These are phyloP conservation scores for Radopholus similis DNA, from an alignment of 1,140 invertebrate genomes.

Conservation along the genomic window DNA sequence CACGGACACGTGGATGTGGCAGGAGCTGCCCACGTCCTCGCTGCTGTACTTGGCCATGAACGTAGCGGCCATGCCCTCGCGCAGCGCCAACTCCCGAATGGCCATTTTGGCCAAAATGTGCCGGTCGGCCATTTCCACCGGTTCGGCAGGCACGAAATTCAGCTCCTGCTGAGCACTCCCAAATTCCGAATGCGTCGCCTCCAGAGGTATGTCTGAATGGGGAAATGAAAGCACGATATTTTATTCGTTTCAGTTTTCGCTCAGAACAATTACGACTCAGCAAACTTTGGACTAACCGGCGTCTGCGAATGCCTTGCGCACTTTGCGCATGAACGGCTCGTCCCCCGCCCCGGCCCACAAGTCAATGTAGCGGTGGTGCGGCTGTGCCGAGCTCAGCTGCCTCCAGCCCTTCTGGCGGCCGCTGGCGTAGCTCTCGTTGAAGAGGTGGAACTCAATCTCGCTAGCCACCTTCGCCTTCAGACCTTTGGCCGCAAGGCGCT, in stretches of 20 bases:
- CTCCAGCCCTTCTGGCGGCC: conserved; percentile 1
- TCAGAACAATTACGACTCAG: too few relatives aligned
- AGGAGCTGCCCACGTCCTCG: not conserved
- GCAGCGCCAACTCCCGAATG: conserved; percentile 9
- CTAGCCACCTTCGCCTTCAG: not conserved
- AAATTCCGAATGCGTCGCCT: conserved; percentile 10
- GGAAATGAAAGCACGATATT: not conserved
- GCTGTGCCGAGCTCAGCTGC: not conserved
- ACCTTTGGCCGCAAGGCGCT: not conserved
- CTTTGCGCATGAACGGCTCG: conserved; percentile 8
- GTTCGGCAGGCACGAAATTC: conserved; percentile 10
- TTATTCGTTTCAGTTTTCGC: not conserved
- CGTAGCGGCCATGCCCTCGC: conserved; percentile 1
- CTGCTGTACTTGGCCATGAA: conserved; percentile 4
- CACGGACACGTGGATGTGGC: conserved; percentile 20
- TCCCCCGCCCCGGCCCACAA: not conserved
- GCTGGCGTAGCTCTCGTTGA: conserved; percentile 4
- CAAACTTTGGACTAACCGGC: not conserved
- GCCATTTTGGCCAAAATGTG: conserved; percentile 4
- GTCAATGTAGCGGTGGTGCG: conserved; percentile 5
- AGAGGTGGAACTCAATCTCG: conserved; percentile 6
- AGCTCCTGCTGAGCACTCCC: conserved; percentile 3
- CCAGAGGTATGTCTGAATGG: not conserved
- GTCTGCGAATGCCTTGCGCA: not conserved
- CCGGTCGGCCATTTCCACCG: conserved; percentile 9